A percentile compares a stretch with the other conserved stretches of the same genome.
Evolutionary conservation across 1,140 invertebrate species (phyloP).

Genomic region (Trypoxylus dichotomus): DNA sequence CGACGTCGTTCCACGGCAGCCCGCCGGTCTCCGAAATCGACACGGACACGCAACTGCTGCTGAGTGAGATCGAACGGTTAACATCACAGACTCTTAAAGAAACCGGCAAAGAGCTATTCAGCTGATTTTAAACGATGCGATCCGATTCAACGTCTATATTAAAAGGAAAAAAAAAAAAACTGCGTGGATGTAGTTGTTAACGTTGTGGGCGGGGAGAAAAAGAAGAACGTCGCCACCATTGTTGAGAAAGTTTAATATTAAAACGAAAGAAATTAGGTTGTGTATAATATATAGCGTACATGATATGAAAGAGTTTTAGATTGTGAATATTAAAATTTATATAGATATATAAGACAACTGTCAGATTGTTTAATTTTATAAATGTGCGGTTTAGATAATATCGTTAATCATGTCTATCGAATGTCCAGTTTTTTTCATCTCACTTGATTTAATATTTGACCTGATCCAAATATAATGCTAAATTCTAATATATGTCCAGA

Average conservation of each 20-base stretch:
- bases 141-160: not conserved
- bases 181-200: not conserved
- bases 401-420: not conserved
- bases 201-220: not conserved
- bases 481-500: no score
- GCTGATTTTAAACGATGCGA: conserved; percentile 41
- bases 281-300: conserved; percentile 2
- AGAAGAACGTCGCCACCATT: not conserved
- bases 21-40: conserved; percentile 53
- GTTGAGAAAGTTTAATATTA: not conserved
- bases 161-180: no score
- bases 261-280: not conserved
- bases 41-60: conserved; percentile 57
- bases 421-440: not conserved
- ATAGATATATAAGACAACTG: not conserved
- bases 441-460: not conserved
- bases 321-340: not conserved
- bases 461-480: not conserved
- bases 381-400: not conserved
- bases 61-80: conserved; percentile 59
- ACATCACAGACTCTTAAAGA: conserved; percentile 58
- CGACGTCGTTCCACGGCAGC: conserved; percentile 49
- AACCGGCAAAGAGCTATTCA: conserved; percentile 52
- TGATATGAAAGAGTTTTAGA: not conserved
- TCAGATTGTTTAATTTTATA: not conserved